Evolutionary conservation across 2,797 vertebrate genomes (phyloP).

Genomic region (Hemibagrus guttatus): DNA sequence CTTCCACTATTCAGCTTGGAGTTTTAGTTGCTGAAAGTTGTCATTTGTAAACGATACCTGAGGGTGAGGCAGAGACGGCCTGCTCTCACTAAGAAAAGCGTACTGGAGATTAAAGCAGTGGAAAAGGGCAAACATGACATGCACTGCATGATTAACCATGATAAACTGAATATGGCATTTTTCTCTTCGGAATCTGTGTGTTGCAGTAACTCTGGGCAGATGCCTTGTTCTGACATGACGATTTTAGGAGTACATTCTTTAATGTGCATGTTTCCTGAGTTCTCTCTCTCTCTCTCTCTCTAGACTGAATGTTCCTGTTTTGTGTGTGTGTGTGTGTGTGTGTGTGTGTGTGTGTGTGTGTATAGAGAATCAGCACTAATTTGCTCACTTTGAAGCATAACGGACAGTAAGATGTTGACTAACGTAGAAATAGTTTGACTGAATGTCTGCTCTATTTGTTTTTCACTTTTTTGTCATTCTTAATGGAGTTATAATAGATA

Average conservation of each 20-base stretch:
- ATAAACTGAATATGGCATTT: neutral
- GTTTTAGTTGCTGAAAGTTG: neutral
- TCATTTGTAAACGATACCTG: neutral
- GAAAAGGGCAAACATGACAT: neutral
- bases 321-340: neutral
- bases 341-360: neutral
- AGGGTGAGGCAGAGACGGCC: neutral
- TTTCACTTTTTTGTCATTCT: neutral
- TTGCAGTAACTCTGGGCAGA: neutral
- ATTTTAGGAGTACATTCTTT: constrained; percentile 14
- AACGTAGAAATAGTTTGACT: neutral
- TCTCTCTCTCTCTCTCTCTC: constrained; percentile 29
- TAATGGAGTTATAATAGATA: neutral
- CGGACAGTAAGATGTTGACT: neutral
- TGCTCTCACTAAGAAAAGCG: neutral
- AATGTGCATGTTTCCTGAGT: constrained; percentile 39
- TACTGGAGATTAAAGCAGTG: neutral
- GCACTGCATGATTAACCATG: neutral
- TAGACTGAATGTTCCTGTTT: neutral
- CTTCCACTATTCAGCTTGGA: neutral
- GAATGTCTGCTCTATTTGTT: neutral
- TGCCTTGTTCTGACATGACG: neutral
- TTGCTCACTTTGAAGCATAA: neutral
- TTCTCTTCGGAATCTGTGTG: constrained; percentile 10
- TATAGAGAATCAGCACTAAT: neutral